phyloP scores from a whole-genome alignment of 2,888 invertebrate species.

The Aleiodes testaceus region DNA sequence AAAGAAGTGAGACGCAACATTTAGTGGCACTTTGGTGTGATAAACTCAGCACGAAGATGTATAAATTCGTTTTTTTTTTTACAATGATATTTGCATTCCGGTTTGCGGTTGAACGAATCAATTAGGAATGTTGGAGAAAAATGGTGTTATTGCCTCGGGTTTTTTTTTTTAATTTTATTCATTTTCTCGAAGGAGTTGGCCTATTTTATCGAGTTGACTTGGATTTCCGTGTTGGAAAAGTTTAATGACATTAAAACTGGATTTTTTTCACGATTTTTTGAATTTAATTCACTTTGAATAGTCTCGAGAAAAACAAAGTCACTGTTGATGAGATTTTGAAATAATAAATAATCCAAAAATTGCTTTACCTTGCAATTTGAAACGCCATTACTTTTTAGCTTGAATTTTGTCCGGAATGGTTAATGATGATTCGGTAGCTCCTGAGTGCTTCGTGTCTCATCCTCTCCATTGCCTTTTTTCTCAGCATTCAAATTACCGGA shows the following conservation, averaged over 20 bases:
- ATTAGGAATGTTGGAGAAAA: constrained; percentile 29
- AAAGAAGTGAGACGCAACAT: constrained; percentile 7
- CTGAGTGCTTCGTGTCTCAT: not conserved
- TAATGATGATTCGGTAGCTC: constrained; percentile 19
- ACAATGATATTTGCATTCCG: constrained; percentile 26
- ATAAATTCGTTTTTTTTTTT: constrained; percentile 2
- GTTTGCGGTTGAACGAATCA: constrained; percentile 35
- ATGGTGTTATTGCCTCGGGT: constrained; percentile 17
- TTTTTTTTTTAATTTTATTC: constrained; percentile 4
- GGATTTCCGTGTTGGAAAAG: constrained; percentile 22
- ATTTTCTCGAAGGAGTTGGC: not conserved
- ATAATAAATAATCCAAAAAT: not conserved
- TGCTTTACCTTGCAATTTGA: constrained; percentile 8
- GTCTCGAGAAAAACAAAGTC: not conserved
- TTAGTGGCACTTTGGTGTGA: constrained; percentile 21
- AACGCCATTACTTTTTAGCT: not conserved
- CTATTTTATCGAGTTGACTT: constrained; percentile 16
- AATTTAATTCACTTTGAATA: no score
- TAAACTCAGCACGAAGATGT: constrained; percentile 22
- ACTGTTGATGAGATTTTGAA: not conserved
- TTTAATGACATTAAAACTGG: not conserved
- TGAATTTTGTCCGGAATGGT: not conserved
- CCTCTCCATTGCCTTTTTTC: no score
- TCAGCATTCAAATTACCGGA: no score
- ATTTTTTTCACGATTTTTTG: no score